phyloP scores from a whole-genome alignment of 2,797 vertebrate genomes.

The Clarias fuscus region DNA sequence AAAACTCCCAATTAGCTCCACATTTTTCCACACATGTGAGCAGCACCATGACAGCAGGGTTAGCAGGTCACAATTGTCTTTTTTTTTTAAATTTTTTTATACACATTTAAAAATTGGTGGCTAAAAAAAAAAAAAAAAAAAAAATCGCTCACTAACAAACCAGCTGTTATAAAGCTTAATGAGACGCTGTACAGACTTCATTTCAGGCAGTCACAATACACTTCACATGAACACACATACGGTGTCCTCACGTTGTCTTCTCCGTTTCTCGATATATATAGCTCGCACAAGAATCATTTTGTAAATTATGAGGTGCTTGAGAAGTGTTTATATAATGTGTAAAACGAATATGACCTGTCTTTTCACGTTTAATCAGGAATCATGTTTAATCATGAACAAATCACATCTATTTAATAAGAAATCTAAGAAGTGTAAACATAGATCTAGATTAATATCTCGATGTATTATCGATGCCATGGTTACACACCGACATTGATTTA shows the following conservation, averaged over 20 bases:
- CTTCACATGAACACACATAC: no score
- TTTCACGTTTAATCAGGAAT: neutral
- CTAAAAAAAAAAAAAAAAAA: no score
- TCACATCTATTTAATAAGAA: neutral
- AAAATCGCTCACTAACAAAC: conserved; percentile 11
- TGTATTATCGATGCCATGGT: neutral
- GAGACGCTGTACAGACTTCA: neutral
- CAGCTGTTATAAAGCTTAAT: conserved; percentile 26
- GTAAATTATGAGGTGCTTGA: no score
- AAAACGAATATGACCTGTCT: neutral
- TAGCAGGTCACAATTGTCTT: neutral
- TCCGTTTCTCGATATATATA: neutral
- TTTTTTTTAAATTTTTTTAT: neutral
- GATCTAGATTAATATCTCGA: neutral
- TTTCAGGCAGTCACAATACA: neutral
- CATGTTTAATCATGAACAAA: neutral
- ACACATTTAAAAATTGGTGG: neutral
- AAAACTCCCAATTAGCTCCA: conserved; percentile 37
- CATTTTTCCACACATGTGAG: conserved; percentile 23
- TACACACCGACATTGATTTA: neutral
- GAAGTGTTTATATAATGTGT: neutral
- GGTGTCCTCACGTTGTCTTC: neutral
- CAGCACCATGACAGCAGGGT: conserved; percentile 23
- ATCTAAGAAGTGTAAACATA: neutral
- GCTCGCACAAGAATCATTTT: no score